phyloP scores from a whole-genome alignment of 1,140 invertebrate species.

The Chironomus tepperi region DNA sequence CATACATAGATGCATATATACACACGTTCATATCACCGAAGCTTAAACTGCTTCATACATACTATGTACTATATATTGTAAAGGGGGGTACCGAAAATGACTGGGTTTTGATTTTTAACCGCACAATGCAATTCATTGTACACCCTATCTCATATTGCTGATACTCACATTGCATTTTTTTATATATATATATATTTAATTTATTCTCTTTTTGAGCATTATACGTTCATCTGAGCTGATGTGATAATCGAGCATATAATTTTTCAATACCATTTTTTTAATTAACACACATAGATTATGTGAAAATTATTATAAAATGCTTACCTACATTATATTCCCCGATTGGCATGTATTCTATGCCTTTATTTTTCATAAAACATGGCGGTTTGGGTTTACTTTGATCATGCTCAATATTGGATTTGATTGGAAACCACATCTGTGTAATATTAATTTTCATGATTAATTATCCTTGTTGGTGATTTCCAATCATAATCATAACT shows the following conservation, averaged over 20 bases:
- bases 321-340: too few species aligned
- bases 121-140: constrained; percentile 2
- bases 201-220: too few species aligned
- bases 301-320: too few species aligned
- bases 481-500: too few species aligned
- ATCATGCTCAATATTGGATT: too few species aligned
- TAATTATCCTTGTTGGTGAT: too few species aligned
- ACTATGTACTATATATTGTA: neutral
- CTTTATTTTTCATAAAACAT: too few species aligned
- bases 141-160: neutral
- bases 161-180: neutral
- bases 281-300: constrained; percentile 5
- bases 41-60: neutral
- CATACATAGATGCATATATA: neutral
- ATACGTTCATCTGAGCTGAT: neutral
- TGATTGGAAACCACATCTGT: too few species aligned
- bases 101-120: constrained; percentile 10
- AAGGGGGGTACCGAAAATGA: neutral
- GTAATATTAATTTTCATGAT: too few species aligned
- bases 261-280: neutral
- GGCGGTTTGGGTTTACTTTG: too few species aligned
- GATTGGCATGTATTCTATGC: too few species aligned
- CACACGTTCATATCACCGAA: neutral
- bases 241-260: neutral
- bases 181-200: neutral